These are phyloP conservation scores for Hippocampus guttulatus DNA, from an alignment of 2,113 vertebrate species.

Conservation along the genomic window DNA sequence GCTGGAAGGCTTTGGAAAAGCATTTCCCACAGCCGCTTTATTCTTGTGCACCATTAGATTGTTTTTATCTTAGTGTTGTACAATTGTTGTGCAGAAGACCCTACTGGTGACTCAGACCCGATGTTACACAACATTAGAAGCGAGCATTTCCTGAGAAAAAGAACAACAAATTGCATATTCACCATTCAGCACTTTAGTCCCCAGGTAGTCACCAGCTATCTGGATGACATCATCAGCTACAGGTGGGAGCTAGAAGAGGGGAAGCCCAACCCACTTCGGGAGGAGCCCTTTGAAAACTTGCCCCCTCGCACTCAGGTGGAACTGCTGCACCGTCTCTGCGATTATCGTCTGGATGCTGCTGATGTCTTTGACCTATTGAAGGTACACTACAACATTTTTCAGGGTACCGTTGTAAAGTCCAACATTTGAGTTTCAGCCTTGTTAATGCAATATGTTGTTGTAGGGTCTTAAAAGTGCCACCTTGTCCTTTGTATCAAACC, in stretches of 20 bases:
- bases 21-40: background rate
- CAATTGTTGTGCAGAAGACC: background rate
- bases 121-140: background rate
- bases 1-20: background rate
- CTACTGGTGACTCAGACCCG: background rate
- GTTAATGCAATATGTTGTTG: background rate
- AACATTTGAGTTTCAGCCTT: background rate
- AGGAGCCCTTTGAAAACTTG: slow-evolving; percentile 82
- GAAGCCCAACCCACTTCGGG: slow-evolving; percentile 87
- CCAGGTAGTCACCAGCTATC: slow-evolving; percentile 87
- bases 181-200: slow-evolving; percentile 65
- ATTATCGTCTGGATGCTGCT: slow-evolving; percentile 93
- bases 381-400: slow-evolving; percentile 62
- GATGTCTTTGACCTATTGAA: slow-evolving; percentile 97
- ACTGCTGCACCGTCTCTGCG: slow-evolving; percentile 91
- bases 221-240: slow-evolving; percentile 98
- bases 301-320: slow-evolving; percentile 85
- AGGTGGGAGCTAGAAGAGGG: slow-evolving; percentile 97
- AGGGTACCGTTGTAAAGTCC: background rate
- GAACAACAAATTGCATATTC: background rate
- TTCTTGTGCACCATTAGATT: background rate
- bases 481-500: no score
- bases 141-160: background rate
- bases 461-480: background rate
- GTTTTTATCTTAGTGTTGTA: background rate